Conservation (phyloP, 2,888 invertebrate genomes). For the Melikaiella ostensackeni region DNA sequence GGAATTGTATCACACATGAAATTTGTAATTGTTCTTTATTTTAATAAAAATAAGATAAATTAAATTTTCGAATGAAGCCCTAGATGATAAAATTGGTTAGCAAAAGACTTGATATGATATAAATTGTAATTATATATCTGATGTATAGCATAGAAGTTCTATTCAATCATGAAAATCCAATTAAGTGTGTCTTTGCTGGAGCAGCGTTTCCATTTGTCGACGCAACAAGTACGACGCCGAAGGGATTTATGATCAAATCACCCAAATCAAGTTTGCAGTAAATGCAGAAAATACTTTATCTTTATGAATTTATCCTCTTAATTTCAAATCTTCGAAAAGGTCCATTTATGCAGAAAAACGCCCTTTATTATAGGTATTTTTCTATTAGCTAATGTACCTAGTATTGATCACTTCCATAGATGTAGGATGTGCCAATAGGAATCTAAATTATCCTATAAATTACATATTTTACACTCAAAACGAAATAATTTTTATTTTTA, state of each 20-base stretch:
- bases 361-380: not conserved
- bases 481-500: not conserved
- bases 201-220: slow-evolving; percentile 25
- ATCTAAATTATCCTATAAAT: not conserved
- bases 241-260: slow-evolving; percentile 15
- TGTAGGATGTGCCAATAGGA: not conserved
- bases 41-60: no score
- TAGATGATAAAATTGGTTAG: not conserved
- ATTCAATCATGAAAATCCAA: slow-evolving; percentile 26
- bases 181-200: slow-evolving; percentile 12
- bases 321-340: not conserved
- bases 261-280: not conserved
- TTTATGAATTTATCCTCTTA: not conserved
- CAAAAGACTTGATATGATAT: not conserved
- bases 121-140: not conserved
- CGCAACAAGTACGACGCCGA: slow-evolving; percentile 32
- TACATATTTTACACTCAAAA: not conserved
- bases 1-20: no score
- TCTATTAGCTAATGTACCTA: not conserved
- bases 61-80: no score
- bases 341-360: not conserved
- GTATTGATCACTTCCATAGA: not conserved
- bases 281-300: not conserved
- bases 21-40: no score
- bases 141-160: slow-evolving; percentile 2